A percentile compares a stretch with the other conserved stretches of the same genome.
Conservation (phyloP, 2,113 vertebrate genomes). For the Passer domesticus region DNA sequence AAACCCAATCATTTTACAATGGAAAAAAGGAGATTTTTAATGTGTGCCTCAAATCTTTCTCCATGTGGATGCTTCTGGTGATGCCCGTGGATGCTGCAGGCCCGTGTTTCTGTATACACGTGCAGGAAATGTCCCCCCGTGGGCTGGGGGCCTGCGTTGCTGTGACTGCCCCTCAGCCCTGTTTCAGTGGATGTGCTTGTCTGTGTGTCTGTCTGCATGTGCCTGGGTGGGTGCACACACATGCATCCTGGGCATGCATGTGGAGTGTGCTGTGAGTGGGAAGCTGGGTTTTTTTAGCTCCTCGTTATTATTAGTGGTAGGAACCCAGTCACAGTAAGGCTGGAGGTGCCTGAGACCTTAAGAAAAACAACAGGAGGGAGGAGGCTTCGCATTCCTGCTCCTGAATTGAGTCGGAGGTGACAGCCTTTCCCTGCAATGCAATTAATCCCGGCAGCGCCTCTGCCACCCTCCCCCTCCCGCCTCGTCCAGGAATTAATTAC, state of each 20-base stretch:
- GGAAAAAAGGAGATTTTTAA: not conserved
- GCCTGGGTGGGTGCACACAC: not conserved
- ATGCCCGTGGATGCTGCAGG: not conserved
- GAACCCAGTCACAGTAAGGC: not conserved
- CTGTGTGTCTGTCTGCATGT: not conserved
- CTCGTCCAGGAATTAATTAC: constrained; percentile 70
- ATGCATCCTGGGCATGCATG: not conserved
- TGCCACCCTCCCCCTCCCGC: constrained; percentile 46
- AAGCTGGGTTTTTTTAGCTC: not conserved
- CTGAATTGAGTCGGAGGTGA: constrained; percentile 38
- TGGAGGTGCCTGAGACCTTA: not conserved
- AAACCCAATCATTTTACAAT: not conserved
- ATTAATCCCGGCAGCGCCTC: constrained; percentile 52
- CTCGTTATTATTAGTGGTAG: not conserved
- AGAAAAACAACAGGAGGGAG: constrained; percentile 24
- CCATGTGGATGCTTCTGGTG: accelerated
- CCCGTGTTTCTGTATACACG: accelerated
- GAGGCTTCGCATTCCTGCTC: constrained; percentile 32
- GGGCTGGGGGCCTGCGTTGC: not conserved
- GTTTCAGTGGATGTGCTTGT: not conserved
- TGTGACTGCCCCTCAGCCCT: not conserved
- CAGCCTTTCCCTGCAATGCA: constrained; percentile 48
- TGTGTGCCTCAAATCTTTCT: not conserved
- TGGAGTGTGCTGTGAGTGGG: not conserved
- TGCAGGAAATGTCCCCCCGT: accelerated